Conservation (phyloP, 1,140 invertebrate species). For the Drosophila azteca region DNA sequence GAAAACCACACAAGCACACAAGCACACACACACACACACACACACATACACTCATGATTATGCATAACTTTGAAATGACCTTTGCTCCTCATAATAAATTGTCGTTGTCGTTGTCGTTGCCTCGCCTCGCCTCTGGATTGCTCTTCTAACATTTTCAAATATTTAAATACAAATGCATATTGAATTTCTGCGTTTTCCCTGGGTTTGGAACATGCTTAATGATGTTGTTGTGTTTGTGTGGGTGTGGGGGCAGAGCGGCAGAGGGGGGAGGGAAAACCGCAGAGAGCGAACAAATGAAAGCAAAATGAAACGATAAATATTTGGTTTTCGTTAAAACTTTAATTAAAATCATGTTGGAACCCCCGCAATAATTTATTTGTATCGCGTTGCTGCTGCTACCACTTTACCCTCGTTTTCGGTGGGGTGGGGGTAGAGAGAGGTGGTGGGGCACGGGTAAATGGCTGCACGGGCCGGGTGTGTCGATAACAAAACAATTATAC, state of each 20-base stretch:
- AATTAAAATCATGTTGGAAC: conserved; percentile 76
- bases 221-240: conserved; percentile 36
- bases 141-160: conserved; percentile 55
- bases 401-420: conserved; percentile 9
- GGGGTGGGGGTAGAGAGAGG: not conserved
- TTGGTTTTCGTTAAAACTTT: conserved; percentile 81
- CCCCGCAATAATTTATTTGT: conserved; percentile 78
- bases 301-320: conserved; percentile 82
- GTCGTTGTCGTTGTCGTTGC: conserved; percentile 12
- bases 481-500: conserved; percentile 79
- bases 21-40: conserved; percentile 6
- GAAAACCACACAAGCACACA: conserved; percentile 10
- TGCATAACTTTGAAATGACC: conserved; percentile 66
- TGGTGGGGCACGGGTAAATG: conserved; percentile 6
- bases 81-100: conserved; percentile 70
- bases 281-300: conserved; percentile 67
- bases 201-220: conserved; percentile 46
- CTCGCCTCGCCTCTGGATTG: not conserved
- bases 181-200: conserved; percentile 46
- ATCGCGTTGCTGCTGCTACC: conserved; percentile 30
- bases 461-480: conserved; percentile 37
- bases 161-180: conserved; percentile 68
- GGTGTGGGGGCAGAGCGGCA: not conserved
- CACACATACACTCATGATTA: conserved; percentile 30
- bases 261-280: conserved; percentile 46